Base-by-base conservation (phyloP, 1,140 invertebrate species). In the Drosophila tristis region DNA sequence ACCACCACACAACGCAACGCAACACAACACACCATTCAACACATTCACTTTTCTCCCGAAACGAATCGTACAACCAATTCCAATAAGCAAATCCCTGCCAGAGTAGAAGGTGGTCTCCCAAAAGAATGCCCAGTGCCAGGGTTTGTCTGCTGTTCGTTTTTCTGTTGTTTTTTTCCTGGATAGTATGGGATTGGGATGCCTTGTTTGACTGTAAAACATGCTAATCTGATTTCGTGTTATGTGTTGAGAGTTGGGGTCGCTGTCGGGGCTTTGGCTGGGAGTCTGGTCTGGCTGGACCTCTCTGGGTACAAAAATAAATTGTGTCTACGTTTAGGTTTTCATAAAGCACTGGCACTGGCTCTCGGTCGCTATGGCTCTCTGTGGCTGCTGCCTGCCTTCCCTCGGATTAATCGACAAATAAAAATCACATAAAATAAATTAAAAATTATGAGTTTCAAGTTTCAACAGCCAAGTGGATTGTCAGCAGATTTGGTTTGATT, bases 351-450 rank as follows among this genome's bases (percentile, higher is more conserved):
- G 82, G 87, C 42, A 62, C 29, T 13, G n/a, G 9, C 11, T 39
- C 35, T 39, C 35, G 35, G 35, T 13, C 45, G 45, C 44, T 61
- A 64, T 11, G 20, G 50, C 26, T 72, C 53, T 64, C 51, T 70
- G 60, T 60, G 66, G 31, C 39, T 63, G 72, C 57, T 68, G 65
- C 56, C 48, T 16, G 59, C 25, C 23, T 48, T 54, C 49, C 29
- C 47, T 73, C 62, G 84, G 84, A 87, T 87, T 89, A 87, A 89
- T 89, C 84, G 80, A 89, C 84, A 89, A 89, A 89, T 89, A 84
- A 89, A 89, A 89, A 89, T 89, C 84, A 89, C 85, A 89, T 89
- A 89, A 89, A 89, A 89, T 89, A 89, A 89, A 89, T 89, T 89
- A 89, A 89, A 89, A 89, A 89, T 89, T 89, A 89, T 89, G 84